Evolutionary conservation across 1,140 invertebrate species (phyloP).

Genomic region (Fopius arisanus): DNA sequence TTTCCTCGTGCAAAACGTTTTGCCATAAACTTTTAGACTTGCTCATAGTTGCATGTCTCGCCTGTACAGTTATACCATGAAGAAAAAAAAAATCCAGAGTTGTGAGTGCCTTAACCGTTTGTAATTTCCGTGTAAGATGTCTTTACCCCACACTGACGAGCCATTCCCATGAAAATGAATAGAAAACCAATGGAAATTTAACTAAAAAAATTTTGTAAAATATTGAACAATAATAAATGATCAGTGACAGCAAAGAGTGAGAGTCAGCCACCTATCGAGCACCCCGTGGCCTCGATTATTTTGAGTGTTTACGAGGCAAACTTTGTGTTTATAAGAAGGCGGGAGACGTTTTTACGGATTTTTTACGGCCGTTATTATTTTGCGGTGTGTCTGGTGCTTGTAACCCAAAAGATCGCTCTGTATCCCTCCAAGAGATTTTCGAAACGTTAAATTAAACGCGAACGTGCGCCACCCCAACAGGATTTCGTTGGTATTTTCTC

Average conservation of each 20-base stretch:
- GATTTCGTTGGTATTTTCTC: constrained; percentile 4
- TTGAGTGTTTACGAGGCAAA: constrained; percentile 43
- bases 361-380: constrained; percentile 45
- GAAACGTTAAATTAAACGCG: constrained; percentile 45
- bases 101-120: constrained; percentile 15
- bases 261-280: constrained; percentile 20
- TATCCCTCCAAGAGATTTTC: constrained; percentile 33
- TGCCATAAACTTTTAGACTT: constrained; percentile 2
- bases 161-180: constrained; percentile 1
- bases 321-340: constrained; percentile 42
- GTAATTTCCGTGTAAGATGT: constrained; percentile 25
- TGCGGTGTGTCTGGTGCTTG: constrained; percentile 11
- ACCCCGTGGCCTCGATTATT: constrained; percentile 41
- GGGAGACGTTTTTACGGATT: constrained; percentile 28
- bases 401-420: not conserved
- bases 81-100: not conserved
- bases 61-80: constrained; percentile 7
- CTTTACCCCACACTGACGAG: not conserved
- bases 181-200: not conserved
- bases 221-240: constrained; percentile 15
- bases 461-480: not conserved
- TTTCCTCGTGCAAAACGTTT: not conserved
- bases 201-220: constrained; percentile 10
- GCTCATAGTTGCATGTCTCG: constrained; percentile 17
- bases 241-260: not conserved